Evolutionary conservation across 2,113 vertebrate species (phyloP).

Genomic region (Ctenomys sociabilis): DNA sequence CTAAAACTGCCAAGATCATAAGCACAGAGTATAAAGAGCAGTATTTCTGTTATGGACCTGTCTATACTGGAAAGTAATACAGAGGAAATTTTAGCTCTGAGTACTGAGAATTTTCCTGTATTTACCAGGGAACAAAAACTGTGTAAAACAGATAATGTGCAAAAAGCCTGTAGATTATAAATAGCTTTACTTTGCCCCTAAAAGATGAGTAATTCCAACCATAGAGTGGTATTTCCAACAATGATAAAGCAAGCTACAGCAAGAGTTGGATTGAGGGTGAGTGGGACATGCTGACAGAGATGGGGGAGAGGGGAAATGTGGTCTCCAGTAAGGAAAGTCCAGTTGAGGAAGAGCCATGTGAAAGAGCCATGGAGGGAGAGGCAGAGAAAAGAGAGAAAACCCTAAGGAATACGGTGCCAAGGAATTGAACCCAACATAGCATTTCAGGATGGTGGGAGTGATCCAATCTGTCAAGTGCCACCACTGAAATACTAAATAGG

Average conservation of each 20-base stretch:
- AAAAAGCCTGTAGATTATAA: background rate
- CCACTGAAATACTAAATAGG: background rate
- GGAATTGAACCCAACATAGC: background rate
- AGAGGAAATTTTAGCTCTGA: slow-evolving; percentile 20
- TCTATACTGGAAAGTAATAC: background rate
- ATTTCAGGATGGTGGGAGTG: background rate
- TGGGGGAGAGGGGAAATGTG: background rate
- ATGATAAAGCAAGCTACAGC: background rate
- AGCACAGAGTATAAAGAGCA: background rate
- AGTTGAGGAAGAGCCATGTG: background rate
- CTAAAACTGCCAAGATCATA: background rate
- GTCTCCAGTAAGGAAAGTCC: background rate
- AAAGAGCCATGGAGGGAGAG: background rate
- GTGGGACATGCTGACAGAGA: background rate
- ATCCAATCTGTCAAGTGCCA: background rate
- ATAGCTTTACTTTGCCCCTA: background rate
- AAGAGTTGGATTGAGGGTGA: background rate
- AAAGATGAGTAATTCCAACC: background rate
- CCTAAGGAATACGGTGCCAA: background rate
- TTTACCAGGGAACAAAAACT: background rate
- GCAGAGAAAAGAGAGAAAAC: background rate
- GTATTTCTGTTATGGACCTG: background rate
- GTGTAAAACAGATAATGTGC: background rate
- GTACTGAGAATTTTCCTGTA: background rate
- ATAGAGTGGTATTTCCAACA: background rate